A percentile compares a stretch with the other conserved stretches of the same genome.
Evolutionary conservation across 2,888 invertebrate genomes (phyloP).

Genomic region (Bellardia pandia): DNA sequence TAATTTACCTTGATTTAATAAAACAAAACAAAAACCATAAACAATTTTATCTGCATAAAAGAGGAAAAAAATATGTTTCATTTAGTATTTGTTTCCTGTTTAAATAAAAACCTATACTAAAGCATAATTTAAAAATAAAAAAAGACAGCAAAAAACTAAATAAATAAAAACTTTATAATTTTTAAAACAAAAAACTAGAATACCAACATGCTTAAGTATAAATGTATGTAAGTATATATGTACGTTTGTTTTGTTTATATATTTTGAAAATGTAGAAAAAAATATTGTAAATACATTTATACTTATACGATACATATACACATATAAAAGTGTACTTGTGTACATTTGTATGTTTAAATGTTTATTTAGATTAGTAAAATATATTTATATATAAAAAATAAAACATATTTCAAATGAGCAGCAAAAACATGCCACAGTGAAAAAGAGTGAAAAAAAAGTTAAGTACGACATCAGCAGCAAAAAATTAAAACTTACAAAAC

Average conservation of each 20-base stretch:
- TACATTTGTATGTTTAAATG: neutral
- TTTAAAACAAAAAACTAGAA: neutral
- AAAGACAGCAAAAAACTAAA: neutral
- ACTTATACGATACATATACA: neutral
- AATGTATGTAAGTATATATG: neutral
- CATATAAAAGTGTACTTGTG: neutral
- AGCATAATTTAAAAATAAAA: neutral
- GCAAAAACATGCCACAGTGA: constrained; percentile 38
- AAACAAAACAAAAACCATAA: constrained; percentile 1
- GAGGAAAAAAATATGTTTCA: constrained; percentile 21
- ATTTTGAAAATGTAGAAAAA: neutral
- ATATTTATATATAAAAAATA: constrained; percentile 40
- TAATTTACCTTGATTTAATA: constrained; percentile 39
- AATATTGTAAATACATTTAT: neutral
- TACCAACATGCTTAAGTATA: neutral
- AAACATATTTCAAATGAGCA: constrained; percentile 27
- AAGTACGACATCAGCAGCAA: constrained; percentile 39
- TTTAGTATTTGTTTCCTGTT: constrained; percentile 26
- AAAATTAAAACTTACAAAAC: constrained; percentile 54
- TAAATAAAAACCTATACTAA: neutral
- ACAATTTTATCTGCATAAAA: constrained; percentile 34
- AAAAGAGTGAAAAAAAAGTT: constrained; percentile 48
- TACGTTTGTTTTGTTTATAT: neutral
- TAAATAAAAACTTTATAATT: constrained; percentile 5
- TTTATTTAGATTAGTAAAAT: constrained; percentile 1